phyloP scores from a whole-genome alignment of 2,113 vertebrate genomes.

The Heloderma charlesbogerti region DNA sequence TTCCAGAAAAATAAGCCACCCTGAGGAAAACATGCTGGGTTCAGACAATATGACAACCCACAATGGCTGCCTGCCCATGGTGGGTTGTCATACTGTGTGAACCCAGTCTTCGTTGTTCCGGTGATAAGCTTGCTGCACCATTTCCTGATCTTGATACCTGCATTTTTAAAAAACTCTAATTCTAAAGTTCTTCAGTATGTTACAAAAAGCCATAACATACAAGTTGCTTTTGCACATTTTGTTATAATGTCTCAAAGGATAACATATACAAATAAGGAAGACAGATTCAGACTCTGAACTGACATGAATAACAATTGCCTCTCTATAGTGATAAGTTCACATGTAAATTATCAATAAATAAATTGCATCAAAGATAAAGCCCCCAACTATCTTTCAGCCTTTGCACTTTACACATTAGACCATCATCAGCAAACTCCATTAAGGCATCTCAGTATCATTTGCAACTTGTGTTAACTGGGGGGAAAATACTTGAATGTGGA shows the following conservation, averaged over 20 bases:
- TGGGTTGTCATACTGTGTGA: no score
- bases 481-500: conserved; percentile 19
- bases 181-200: not conserved
- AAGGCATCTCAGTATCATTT: conserved; percentile 70
- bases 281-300: conserved; percentile 1
- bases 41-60: no score
- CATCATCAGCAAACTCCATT: conserved; percentile 66
- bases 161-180: not conserved
- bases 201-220: not conserved
- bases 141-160: not conserved
- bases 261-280: not conserved
- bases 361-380: conserved; percentile 48
- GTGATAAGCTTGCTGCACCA: fast-evolving
- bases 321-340: not conserved
- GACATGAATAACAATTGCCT: conserved; percentile 1
- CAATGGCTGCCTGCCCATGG: no score
- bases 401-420: conserved; percentile 66
- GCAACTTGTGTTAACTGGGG: conserved; percentile 71
- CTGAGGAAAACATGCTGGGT: no score
- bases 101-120: not conserved
- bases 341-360: conserved; percentile 4
- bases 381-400: conserved; percentile 30
- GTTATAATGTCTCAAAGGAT: not conserved
- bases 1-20: no score
- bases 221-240: not conserved